A percentile compares a stretch with the other conserved stretches of the same genome.
Conservation (phyloP, 53 echinoderm and acorn worm species). For the Stichopus horrens region DNA sequence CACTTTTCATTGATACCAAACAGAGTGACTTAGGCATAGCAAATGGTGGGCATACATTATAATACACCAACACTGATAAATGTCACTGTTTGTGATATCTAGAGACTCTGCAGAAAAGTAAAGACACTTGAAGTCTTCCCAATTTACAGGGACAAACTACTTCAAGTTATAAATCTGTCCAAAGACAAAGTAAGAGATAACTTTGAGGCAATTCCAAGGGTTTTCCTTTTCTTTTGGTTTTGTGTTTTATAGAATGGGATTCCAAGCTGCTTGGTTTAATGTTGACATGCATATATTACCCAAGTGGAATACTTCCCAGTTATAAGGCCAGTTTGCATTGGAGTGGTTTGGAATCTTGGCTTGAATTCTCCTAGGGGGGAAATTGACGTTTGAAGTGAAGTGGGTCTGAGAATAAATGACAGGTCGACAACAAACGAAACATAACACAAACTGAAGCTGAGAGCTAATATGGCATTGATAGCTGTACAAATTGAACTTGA, state of each 20-base stretch:
- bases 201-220: not conserved
- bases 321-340: not conserved
- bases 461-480: constrained; percentile 7
- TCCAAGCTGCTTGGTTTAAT: not conserved
- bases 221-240: too few relatives aligned
- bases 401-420: constrained; percentile 4
- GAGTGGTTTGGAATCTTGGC: not conserved
- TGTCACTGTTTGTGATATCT: not conserved
- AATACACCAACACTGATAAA: not conserved
- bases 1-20: too few relatives aligned
- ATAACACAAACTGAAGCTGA: not conserved
- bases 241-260: not conserved
- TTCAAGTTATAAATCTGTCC: constrained; percentile 1
- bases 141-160: not conserved
- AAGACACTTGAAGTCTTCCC: not conserved
- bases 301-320: not conserved
- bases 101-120: not conserved
- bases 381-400: constrained; percentile 31
- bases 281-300: not conserved
- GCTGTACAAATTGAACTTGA: constrained; percentile 25
- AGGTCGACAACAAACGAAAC: constrained; percentile 5
- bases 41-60: too few relatives aligned
- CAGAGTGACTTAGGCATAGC: too few relatives aligned
- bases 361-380: not conserved
- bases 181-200: not conserved